These are phyloP conservation scores for Magallana ariakensis DNA, from an alignment of 1,140 invertebrate species.

Conservation along the genomic window DNA sequence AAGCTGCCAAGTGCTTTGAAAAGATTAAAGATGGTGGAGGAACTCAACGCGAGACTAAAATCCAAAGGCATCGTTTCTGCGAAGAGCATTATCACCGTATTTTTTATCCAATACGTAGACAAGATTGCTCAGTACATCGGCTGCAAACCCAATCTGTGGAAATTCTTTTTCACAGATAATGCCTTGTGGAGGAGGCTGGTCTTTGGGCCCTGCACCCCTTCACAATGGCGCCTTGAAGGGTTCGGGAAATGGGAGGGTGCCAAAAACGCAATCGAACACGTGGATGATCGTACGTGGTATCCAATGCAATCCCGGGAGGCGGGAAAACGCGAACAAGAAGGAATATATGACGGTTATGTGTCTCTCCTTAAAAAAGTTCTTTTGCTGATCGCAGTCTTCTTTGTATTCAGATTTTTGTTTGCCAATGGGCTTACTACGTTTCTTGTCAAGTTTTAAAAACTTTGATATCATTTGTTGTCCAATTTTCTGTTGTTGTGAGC, in stretches of 20 bases:
- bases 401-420: constrained; percentile 29
- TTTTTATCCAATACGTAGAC: constrained; percentile 64
- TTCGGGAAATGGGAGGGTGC: constrained; percentile 79
- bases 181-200: constrained; percentile 61
- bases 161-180: constrained; percentile 56
- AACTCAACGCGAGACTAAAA: constrained; percentile 52
- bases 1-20: constrained; percentile 49
- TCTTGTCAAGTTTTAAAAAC: constrained; percentile 38
- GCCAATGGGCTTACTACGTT: constrained; percentile 51
- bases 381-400: constrained; percentile 39
- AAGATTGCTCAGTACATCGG: constrained; percentile 57
- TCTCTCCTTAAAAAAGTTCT: constrained; percentile 53
- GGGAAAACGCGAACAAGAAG: constrained; percentile 56
- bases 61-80: constrained; percentile 59
- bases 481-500: no score
- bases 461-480: no score
- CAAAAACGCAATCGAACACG: constrained; percentile 72
- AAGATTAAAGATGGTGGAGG: constrained; percentile 42
- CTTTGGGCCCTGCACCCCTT: constrained; percentile 78
- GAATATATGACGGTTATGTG: constrained; percentile 65
- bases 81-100: constrained; percentile 56
- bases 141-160: constrained; percentile 59
- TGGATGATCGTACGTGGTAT: constrained; percentile 61
- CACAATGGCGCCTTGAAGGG: constrained; percentile 80
- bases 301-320: constrained; percentile 58